A percentile compares a stretch with the other conserved stretches of the same genome.
Evolutionary conservation across 2,797 vertebrate genomes (phyloP).

Genomic region (Peromyscus nudipes): DNA sequence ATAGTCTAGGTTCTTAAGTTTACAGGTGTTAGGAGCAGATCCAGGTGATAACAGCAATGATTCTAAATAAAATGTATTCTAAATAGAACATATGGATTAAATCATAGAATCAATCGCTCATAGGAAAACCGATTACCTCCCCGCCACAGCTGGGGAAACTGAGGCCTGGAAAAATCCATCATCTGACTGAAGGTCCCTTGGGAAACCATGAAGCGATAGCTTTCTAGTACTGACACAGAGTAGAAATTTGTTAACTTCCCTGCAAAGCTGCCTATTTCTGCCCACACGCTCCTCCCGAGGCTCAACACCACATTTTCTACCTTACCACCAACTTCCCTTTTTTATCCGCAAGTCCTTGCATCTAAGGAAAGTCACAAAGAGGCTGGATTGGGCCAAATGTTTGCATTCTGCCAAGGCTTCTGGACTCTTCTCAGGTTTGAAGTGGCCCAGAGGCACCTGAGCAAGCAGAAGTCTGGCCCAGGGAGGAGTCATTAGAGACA

Average conservation of each 20-base stretch:
- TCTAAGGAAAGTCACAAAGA: not conserved
- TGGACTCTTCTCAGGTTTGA: not conserved
- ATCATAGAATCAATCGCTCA: not conserved
- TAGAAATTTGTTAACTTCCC: not conserved
- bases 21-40: not conserved
- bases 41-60: not conserved
- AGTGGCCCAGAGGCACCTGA: not conserved
- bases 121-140: no score
- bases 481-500: not conserved
- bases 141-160: not conserved
- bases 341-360: not conserved
- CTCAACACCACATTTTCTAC: not conserved
- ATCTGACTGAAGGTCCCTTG: not conserved
- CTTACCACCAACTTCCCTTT: not conserved
- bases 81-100: not conserved
- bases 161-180: not conserved
- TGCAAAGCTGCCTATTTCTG: not conserved
- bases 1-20: not conserved
- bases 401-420: not conserved
- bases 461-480: not conserved
- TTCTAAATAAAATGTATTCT: not conserved
- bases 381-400: not conserved
- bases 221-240: not conserved
- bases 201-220: not conserved
- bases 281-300: not conserved